Evolutionary conservation across 2,113 vertebrate species (phyloP).

Genomic region (Erythrocercus mccallii): DNA sequence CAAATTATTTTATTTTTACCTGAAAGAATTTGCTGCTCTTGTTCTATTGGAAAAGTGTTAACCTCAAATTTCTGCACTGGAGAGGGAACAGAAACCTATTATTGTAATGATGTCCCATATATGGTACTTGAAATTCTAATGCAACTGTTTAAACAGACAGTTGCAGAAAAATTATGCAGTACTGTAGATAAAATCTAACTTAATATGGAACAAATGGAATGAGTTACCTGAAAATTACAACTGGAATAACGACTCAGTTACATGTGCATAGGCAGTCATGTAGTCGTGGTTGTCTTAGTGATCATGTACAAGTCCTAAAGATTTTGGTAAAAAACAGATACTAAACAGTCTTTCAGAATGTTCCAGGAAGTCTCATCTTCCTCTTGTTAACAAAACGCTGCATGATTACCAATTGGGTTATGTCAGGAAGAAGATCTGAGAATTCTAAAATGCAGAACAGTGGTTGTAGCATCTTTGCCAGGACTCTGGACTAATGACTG

Average conservation of each 20-base stretch:
- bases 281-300: not conserved
- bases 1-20: not conserved
- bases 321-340: not conserved
- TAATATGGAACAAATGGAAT: not conserved
- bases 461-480: not conserved
- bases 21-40: not conserved
- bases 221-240: not conserved
- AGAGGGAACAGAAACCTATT: not conserved
- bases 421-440: not conserved
- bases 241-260: not conserved
- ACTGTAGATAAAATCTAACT: not conserved
- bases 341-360: not conserved
- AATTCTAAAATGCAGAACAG: not conserved
- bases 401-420: not conserved
- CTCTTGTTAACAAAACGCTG: not conserved
- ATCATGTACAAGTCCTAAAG: not conserved
- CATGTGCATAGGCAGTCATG: not conserved
- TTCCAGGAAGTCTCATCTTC: not conserved
- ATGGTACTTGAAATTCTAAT: not conserved
- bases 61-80: not conserved
- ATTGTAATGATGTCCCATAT: not conserved
- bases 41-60: not conserved
- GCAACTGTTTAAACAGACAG: not conserved
- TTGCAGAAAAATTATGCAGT: not conserved
- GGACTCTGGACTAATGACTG: not conserved